Base-by-base conservation (phyloP, 2,888 invertebrate genomes). In the Ligdia adustata region DNA sequence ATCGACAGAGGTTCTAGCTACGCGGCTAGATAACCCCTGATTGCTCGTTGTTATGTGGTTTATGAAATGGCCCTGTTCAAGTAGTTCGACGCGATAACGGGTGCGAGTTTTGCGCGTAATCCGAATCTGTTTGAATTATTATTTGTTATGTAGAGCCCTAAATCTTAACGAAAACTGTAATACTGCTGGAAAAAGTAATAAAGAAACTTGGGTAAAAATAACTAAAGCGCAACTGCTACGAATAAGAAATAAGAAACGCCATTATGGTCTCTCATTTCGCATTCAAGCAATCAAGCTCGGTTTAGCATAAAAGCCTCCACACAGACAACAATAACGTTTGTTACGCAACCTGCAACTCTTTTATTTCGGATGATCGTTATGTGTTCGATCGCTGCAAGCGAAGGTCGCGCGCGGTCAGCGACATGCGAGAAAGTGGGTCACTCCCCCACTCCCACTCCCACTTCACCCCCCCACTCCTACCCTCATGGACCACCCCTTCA, bases 341-440 rank as follows among this genome's bases (percentile, higher is more conserved):
- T 84, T 83, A 77, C 75, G 78, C 63, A 83, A 83, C 54, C 47
- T 61, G 69, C 65, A 69, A 66, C 55, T 74, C 62, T 77, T 74
- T 72, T 75, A 78, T 76, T 82, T 78, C 69, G 72, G 74, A 71
- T 65, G 69, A 68, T 73, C 62, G 67, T 65, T 24, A 34, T 35
- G 37, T 69, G 72, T 77, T 75, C 77, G 74, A 81, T 78, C 75
- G 80, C 60, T 79, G 82, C 81, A 79, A 72, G 69, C 85, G 89
- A 89, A 90, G 89, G 89, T 88, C 89, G 86, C 52, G 54, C 57
- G 76, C 87, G 89, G 88, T 89, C 88, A 79, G 69, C 71, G 88
- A 89, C 89, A 80, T 73, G 64, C n/a, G 55, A 52, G 67, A 72
- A 87, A 84, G 75, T 86, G 65, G 89, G 89, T 84, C 84, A 83